phyloP scores from a whole-genome alignment of 53 echinoderm and acorn worm species.

The Astropecten irregularis region DNA sequence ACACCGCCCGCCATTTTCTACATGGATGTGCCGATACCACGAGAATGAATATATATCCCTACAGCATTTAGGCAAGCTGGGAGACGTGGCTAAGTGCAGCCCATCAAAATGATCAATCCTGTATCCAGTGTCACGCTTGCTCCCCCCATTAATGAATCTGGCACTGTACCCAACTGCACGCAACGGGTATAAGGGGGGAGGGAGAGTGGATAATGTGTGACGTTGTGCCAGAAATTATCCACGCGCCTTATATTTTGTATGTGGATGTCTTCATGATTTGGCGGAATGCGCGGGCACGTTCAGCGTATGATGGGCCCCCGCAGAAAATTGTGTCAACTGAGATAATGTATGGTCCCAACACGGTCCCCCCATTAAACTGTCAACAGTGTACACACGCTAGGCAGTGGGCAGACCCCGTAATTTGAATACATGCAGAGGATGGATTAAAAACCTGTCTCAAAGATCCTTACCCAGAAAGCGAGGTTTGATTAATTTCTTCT shows the following conservation, averaged over 20 bases:
- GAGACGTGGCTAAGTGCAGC: constrained; percentile 9
- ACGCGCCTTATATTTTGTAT: neutral
- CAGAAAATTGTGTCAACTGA: constrained; percentile 17
- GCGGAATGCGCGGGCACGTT: constrained; percentile 7
- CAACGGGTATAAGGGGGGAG: no score
- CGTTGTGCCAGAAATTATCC: constrained; percentile 35
- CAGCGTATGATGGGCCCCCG: neutral
- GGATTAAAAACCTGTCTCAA: no score
- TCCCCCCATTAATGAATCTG: no score
- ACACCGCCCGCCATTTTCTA: no score
- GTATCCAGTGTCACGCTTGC: constrained; percentile 36
- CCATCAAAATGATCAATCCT: constrained; percentile 4
- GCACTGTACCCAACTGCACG: no score
- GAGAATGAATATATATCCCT: neutral
- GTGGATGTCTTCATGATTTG: neutral
- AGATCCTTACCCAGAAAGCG: no score
- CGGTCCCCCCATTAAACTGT: constrained; percentile 15
- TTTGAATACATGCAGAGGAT: no score
- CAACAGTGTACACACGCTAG: constrained; percentile 19
- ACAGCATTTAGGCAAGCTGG: neutral
- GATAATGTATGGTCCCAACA: constrained; percentile 3
- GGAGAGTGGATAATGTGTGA: constrained; percentile 10
- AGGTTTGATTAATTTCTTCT: no score
- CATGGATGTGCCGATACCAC: no score
- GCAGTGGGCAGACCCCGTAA: no score